Percentiles rank a stretch among this genome's conserved stretches.
These are phyloP conservation scores for Dioctria linearis DNA, from an alignment of 2,888 invertebrate genomes.

Conservation along the genomic window DNA sequence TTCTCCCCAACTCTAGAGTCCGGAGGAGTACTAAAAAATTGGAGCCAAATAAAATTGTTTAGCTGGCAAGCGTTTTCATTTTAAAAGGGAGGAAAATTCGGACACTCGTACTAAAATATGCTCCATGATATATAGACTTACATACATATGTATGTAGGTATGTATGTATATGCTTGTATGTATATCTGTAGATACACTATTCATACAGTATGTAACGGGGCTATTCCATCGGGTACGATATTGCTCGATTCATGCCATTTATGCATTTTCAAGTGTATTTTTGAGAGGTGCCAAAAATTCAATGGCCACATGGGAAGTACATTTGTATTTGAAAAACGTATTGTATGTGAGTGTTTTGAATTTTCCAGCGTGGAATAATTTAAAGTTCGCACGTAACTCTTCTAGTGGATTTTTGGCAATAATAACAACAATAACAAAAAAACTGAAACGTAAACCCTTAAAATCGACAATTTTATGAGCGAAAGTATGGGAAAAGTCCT, in stretches of 20 bases:
- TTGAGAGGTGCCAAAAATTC: conserved; percentile 49
- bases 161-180: no score
- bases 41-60: conserved; percentile 55
- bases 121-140: conserved; percentile 11
- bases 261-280: conserved; percentile 50
- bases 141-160: no score
- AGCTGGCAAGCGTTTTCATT: conserved; percentile 51
- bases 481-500: conserved; percentile 15
- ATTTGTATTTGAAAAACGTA: conserved; percentile 49
- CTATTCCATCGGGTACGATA: conserved; percentile 30
- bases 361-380: conserved; percentile 11
- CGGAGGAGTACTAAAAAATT: conserved; percentile 42
- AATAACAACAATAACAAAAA: background rate
- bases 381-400: background rate
- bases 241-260: conserved; percentile 45
- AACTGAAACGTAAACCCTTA: background rate
- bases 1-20: background rate
- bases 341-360: conserved; percentile 29
- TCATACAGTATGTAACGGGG: conserved; percentile 5
- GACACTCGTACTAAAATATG: conserved; percentile 53
- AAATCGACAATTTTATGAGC: conserved; percentile 2
- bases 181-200: no score
- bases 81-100: conserved; percentile 49
- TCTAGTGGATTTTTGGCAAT: background rate
- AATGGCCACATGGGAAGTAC: conserved; percentile 42